Base-by-base conservation (phyloP, 2,113 vertebrate genomes). In the Pipra filicauda region DNA sequence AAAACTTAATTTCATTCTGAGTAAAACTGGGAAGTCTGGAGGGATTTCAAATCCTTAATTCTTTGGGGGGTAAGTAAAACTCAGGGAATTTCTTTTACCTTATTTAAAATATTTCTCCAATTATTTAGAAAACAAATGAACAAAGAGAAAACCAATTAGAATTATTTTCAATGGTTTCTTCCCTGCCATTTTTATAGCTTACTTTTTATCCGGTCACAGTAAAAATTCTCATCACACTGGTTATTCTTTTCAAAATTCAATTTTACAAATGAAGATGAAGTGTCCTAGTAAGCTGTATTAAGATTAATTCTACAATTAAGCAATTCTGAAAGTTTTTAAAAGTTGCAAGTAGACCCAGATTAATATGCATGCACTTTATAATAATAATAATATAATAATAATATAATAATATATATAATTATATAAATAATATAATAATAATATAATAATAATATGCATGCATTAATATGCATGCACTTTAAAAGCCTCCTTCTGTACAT, bases 71-170 rank as follows among this genome's bases (percentile, higher is more conserved):
- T 46, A 72, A 52, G 6, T 49, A 76, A 93, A 66, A 4, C 4
- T 69, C 8, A 10, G 84, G 3, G 5, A 8, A 24, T 64, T 71
- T 43, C 3, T 78, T 59, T 69, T 14, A 28, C 9, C 35, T 66
- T 61, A 27, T 37, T 9, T 31, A 35, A 54, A 85, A 59, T 52
- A 58, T 31, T 54, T 83, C 5, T 74, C 18, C 37, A 49, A 20
- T 66, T 74, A 54, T 52, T 76, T 46, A 43, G 48, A 43, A 82
- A 44, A 24, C 9, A 17, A 41, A 27, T 1, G 27, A 30, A 30
- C 2, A 67, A n/a, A 44, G 2, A 35, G 8, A 59, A 16, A 64
- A 8, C 2, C 24, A 58, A 17, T 2, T 0, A 52, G 8, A 58
- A 73, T 54, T 79, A 23, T 57, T 88, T 91, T 76, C 17, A 35